A percentile compares a stretch with the other conserved stretches of the same genome.
phyloP scores from a whole-genome alignment of 1,140 invertebrate species.

The Sminthurides bifidus region DNA sequence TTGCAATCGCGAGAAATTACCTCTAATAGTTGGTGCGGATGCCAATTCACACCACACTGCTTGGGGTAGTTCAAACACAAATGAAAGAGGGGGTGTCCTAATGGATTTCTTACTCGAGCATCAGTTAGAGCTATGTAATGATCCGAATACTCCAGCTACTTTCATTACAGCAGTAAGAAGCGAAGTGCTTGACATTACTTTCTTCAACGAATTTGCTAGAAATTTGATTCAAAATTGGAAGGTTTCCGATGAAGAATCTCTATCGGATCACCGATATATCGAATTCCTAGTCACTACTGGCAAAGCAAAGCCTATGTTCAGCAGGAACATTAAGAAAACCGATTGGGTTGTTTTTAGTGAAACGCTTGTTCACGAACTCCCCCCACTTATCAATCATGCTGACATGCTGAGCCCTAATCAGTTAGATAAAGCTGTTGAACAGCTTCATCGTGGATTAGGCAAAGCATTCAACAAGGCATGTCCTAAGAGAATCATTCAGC shows the following conservation, averaged over 20 bases:
- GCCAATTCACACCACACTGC: slow-evolving; percentile 17
- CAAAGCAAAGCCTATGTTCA: background rate
- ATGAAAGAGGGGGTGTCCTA: slow-evolving; percentile 9
- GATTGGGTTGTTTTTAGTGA: slow-evolving; percentile 4
- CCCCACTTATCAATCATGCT: background rate
- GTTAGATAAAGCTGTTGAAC: background rate
- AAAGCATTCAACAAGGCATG: background rate
- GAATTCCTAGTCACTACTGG: background rate
- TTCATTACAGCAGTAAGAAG: background rate
- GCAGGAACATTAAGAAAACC: slow-evolving; percentile 14
- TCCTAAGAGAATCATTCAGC: background rate
- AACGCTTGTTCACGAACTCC: background rate
- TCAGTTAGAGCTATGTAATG: slow-evolving; percentile 1
- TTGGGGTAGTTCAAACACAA: slow-evolving; percentile 17
- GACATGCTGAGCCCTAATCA: background rate
- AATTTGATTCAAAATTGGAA: slow-evolving; percentile 4
- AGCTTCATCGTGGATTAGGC: background rate
- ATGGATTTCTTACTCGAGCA: slow-evolving; percentile 6
- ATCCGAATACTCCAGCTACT: slow-evolving; percentile 10
- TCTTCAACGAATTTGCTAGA: background rate
- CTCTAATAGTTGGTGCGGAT: slow-evolving; percentile 12
- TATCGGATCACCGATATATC: slow-evolving; percentile 17
- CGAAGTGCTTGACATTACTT: slow-evolving; percentile 20
- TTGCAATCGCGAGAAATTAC: background rate
- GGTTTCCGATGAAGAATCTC: slow-evolving; percentile 12